Evolutionary conservation across 2,113 vertebrate species (phyloP), one percentile per base, ranked within the genome.

Genomic region (Podilymbus podiceps): DNA sequence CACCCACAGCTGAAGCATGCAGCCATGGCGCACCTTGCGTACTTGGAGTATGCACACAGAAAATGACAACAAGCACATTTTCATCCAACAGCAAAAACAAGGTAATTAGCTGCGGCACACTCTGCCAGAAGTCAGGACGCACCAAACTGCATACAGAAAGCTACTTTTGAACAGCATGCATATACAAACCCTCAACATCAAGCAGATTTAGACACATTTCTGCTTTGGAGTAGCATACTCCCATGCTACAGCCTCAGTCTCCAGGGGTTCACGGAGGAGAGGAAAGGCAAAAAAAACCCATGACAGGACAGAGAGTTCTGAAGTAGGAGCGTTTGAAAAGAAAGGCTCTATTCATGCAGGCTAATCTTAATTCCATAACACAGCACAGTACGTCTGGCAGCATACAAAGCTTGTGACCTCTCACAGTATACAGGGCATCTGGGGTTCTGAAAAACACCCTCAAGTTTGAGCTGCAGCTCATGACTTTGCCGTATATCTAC

Each of bases 301-400:
- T n/a, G 56, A 79, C 5, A 64, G 46, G 75, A 90, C 79, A 90
- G 76, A 69, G 56, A 80, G 56, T 60, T 90, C 83, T 63, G 40
- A 85, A 96, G 64, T 53, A 85, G 56, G 22, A 84, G 66, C 33
- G 47, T 76, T 85, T 64, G 76, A 60, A 87, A 94, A 95, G 76
- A 97, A 97, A 93, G 90, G 80, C 58, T 75, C 88, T 78, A 87
- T 94, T 96, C 93, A 87, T 66, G 60, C 83, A 60, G 69, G 79
- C 56, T 86, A 82, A 95, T 86, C 80, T 68, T 94, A 88, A 92
- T 88, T 93, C 90, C 66, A 19, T 68, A 95, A 92, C 76, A 92
- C 49, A 71, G 62, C 60, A 77, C 9, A 83, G 76, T 75, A 85
- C 22, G 83, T 52, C 85, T 78, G 68, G 68, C 30, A 83, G 83